Percentiles rank a stretch among this genome's conserved stretches.
These are phyloP conservation scores for Caenorhabditis panamensis DNA, from an alignment of 2,888 invertebrate genomes.

Conservation along the genomic window DNA sequence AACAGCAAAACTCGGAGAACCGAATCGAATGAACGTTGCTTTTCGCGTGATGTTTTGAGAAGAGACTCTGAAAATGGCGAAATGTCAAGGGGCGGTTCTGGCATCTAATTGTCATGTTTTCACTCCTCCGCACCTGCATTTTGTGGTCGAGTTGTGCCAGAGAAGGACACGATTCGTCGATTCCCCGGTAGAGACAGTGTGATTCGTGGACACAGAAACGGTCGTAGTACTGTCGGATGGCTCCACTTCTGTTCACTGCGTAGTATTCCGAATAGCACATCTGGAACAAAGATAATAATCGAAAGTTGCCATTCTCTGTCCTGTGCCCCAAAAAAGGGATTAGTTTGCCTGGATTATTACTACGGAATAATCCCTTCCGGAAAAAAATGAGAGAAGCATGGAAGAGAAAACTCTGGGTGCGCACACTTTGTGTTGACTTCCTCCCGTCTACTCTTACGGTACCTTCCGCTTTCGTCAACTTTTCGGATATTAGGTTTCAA, in stretches of 20 bases:
- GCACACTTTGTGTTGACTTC: constrained; percentile 8
- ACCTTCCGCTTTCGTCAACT: constrained; percentile 32
- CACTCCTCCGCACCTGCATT: constrained; percentile 62
- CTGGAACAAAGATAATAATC: constrained; percentile 50
- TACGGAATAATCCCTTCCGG: constrained; percentile 10
- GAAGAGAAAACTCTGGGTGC: constrained; percentile 2
- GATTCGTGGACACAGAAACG: constrained; percentile 72
- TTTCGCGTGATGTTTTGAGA: constrained; percentile 63
- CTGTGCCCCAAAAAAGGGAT: constrained; percentile 16
- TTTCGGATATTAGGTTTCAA: constrained; percentile 29
- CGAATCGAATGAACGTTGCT: constrained; percentile 44
- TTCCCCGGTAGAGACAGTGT: constrained; percentile 69
- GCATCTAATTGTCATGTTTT: constrained; percentile 39
- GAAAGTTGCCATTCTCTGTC: constrained; percentile 1
- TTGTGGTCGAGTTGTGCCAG: constrained; percentile 65
- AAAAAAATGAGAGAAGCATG: constrained; percentile 1
- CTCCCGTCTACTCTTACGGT: constrained; percentile 13
- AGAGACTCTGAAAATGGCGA: constrained; percentile 60
- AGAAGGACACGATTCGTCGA: constrained; percentile 65
- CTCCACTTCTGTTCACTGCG: constrained; percentile 66
- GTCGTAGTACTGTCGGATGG: constrained; percentile 67
- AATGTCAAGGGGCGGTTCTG: background rate
- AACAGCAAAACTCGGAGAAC: constrained; percentile 71
- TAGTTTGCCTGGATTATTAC: constrained; percentile 16
- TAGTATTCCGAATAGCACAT: constrained; percentile 73